Conservation (phyloP, 2,113 vertebrate species). For the Oncorhynchus gorbuscha region DNA sequence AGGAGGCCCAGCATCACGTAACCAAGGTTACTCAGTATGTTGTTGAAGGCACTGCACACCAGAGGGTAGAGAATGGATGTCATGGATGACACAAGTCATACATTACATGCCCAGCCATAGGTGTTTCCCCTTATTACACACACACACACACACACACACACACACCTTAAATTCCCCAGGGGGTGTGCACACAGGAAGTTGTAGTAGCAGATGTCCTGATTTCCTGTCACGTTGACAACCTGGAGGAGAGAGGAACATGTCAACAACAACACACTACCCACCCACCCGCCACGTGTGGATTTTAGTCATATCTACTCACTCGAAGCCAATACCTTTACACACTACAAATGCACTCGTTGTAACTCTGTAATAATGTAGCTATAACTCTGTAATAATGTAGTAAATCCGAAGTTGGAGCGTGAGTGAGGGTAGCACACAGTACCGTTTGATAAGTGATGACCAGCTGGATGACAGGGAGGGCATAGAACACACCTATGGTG, state of each 20-base stretch:
- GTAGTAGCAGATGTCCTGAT: slow-evolving; percentile 99
- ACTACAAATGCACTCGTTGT: too few relatives aligned
- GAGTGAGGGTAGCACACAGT: slow-evolving; percentile 7
- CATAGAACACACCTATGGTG: slow-evolving; percentile 94
- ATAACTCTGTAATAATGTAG: too few relatives aligned
- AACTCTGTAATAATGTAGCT: too few relatives aligned
- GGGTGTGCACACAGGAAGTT: slow-evolving; percentile 97
- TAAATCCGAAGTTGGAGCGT: background rate
- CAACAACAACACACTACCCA: background rate
- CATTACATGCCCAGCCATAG: background rate
- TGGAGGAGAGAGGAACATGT: slow-evolving; percentile 48
- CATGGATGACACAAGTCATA: background rate
- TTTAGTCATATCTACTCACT: too few relatives aligned
- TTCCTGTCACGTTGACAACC: slow-evolving; percentile 95
- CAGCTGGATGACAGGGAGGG: slow-evolving; percentile 92
- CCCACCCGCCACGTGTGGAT: too few relatives aligned
- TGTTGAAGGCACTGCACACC: slow-evolving; percentile 88
- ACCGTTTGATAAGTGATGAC: slow-evolving; percentile 99
- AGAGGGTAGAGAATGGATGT: background rate
- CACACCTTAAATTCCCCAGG: slow-evolving; percentile 88
- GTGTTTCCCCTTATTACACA: slow-evolving; percentile 34
- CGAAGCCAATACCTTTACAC: too few relatives aligned
- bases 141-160: background rate
- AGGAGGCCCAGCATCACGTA: slow-evolving; percentile 94
- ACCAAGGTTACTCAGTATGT: slow-evolving; percentile 96